These are phyloP conservation scores for Piaya cayana DNA, from an alignment of 2,113 vertebrate genomes.

Conservation along the genomic window DNA sequence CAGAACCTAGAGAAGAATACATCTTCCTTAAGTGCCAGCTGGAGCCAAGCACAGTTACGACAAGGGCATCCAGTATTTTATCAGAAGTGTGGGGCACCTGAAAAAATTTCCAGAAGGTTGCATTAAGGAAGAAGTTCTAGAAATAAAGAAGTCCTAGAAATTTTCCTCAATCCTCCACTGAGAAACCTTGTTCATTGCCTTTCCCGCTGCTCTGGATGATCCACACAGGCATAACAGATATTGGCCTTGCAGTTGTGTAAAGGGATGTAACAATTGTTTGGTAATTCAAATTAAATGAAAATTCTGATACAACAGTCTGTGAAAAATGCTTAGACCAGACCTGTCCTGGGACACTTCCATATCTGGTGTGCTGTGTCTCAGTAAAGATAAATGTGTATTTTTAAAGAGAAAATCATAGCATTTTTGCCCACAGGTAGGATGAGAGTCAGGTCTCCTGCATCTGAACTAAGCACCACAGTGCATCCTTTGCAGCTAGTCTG, in stretches of 20 bases:
- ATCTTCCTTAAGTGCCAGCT: not conserved
- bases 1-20: not conserved
- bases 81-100: not conserved
- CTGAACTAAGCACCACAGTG: slow-evolving; percentile 13
- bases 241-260: not conserved
- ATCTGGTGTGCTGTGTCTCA: slow-evolving; percentile 45
- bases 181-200: not conserved
- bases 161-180: not conserved
- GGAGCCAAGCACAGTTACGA: not conserved
- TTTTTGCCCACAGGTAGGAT: slow-evolving; percentile 56
- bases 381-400: slow-evolving; percentile 29
- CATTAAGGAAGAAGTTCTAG: not conserved
- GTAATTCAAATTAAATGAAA: slow-evolving; percentile 17
- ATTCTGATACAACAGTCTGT: not conserved
- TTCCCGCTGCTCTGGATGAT: not conserved
- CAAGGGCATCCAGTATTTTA: not conserved
- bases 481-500: not conserved
- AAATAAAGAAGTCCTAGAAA: not conserved
- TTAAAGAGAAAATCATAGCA: slow-evolving; percentile 45
- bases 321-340: slow-evolving; percentile 5
- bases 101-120: not conserved
- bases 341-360: slow-evolving; percentile 40
- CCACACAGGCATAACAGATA: not conserved
- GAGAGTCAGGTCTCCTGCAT: slow-evolving; percentile 27
- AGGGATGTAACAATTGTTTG: not conserved